Percentiles rank a stretch among this genome's conserved stretches.
Conservation (phyloP, 2,113 vertebrate genomes). For the Odontesthes bonariensis region DNA sequence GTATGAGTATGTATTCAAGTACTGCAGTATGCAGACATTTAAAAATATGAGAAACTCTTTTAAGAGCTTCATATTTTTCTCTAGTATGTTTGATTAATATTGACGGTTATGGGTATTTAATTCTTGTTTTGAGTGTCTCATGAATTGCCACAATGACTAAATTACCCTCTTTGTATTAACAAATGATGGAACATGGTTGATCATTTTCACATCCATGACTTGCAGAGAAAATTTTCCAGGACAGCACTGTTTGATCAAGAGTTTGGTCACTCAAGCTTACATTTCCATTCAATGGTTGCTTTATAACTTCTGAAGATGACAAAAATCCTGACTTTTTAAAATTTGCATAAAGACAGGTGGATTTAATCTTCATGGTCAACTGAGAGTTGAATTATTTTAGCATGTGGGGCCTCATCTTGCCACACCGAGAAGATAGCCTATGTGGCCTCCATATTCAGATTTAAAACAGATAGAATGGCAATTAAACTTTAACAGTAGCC, state of each 20-base stretch:
- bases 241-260: constrained; percentile 28
- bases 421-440: constrained; percentile 1
- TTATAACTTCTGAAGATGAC: constrained; percentile 12
- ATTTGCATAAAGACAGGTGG: constrained; percentile 18
- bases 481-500: constrained; percentile 15
- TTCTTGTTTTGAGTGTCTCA: constrained; percentile 72
- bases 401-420: constrained; percentile 9
- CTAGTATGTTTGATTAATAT: constrained; percentile 74
- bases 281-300: constrained; percentile 34
- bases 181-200: constrained; percentile 52
- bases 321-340: constrained; percentile 36
- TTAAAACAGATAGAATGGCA: not conserved
- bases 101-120: constrained; percentile 61
- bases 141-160: constrained; percentile 69
- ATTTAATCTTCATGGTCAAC: not conserved
- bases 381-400: not conserved
- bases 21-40: constrained; percentile 86
- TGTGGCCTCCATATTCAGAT: constrained; percentile 14
- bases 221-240: constrained; percentile 37
- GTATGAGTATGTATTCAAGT: constrained; percentile 86
- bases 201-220: constrained; percentile 64
- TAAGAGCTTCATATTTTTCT: constrained; percentile 76
- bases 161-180: constrained; percentile 69
- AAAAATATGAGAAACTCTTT: constrained; percentile 78
- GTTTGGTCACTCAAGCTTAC: constrained; percentile 30